Base-by-base conservation (phyloP, 1,140 invertebrate genomes). In the Pomacea maculata region DNA sequence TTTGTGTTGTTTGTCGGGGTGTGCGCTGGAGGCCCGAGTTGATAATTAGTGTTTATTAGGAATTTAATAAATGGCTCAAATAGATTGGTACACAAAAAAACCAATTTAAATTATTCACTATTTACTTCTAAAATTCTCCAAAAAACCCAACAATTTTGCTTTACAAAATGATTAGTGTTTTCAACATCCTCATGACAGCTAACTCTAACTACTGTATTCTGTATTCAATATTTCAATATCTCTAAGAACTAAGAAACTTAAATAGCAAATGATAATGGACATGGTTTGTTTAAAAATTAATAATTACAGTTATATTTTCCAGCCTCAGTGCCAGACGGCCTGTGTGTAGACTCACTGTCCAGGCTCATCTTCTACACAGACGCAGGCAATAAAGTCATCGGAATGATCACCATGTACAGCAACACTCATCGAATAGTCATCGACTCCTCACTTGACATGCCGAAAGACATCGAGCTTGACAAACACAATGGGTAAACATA, bases 401-500 rank as follows among this genome's bases (percentile, higher is more conserved):
- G 76, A 67, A 83, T 82, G 29, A 82, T 87, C 72, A 86, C 81
- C 14, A 67, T 85, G 15, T 85, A 86, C 75, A 86, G 86, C 12
- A 83, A 81, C 57, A 74, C 64, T 15, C 70, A 95, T 80, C 97
- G 96, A 21, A 14, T 21, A 10, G 92, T 99, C 11, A 95, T 99
- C 77, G 94, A 93, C 85, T 95, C 96, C 89, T 93, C 93, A 25
- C 92, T 99, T 17, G 96, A 98, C 88, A 96, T 99, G 91, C 98
- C 98, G 0, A 94, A 97, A 87, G 96, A 96, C 1, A 97, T 99
- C 84, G 97, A 96, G 5, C 92, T 99, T 6, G 97, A 99, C 94
- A 97, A 97, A 19, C 57, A 55, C 25, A 83, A 83, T 75, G 84
- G 80, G 86, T 86, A 84, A 78, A 61, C 25, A 25, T 25, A 25